Evolutionary conservation across 2,888 invertebrate species (phyloP).

Genomic region (Danaus chrysippus): DNA sequence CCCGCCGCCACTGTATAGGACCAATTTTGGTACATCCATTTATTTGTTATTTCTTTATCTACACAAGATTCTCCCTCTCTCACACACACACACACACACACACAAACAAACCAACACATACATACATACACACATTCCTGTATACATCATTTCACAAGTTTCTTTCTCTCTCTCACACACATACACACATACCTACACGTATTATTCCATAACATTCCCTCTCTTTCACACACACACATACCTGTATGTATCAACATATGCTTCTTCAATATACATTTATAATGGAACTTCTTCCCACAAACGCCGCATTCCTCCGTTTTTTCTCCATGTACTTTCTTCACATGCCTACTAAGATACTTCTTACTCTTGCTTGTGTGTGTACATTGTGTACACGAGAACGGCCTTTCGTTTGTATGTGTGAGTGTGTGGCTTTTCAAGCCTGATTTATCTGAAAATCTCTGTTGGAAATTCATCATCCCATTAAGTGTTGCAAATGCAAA

Average conservation of each 20-base stretch:
- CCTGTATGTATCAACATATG: constrained; percentile 54
- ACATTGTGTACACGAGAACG: constrained; percentile 45
- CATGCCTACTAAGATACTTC: constrained; percentile 46
- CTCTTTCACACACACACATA: constrained; percentile 19
- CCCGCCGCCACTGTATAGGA: too few species aligned
- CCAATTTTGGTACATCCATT: too few species aligned
- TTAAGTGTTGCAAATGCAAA: background rate
- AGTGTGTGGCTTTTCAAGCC: constrained; percentile 36
- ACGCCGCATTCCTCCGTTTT: constrained; percentile 37
- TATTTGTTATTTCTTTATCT: too few species aligned
- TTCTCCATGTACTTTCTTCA: constrained; percentile 36
- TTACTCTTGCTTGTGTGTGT: constrained; percentile 43
- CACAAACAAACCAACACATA: too few species aligned
- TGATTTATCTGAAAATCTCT: constrained; percentile 41
- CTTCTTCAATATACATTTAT: constrained; percentile 32
- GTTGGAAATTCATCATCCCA: constrained; percentile 15
- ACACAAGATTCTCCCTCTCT: too few species aligned
- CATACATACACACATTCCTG: background rate
- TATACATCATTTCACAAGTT: too few species aligned
- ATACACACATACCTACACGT: constrained; percentile 43
- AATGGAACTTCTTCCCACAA: constrained; percentile 50
- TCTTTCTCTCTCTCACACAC: too few species aligned
- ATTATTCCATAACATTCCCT: too few species aligned
- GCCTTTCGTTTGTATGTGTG: constrained; percentile 37
- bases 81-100: background rate